Conservation (phyloP, 2,797 vertebrate genomes). For the Xerus rutilus region DNA sequence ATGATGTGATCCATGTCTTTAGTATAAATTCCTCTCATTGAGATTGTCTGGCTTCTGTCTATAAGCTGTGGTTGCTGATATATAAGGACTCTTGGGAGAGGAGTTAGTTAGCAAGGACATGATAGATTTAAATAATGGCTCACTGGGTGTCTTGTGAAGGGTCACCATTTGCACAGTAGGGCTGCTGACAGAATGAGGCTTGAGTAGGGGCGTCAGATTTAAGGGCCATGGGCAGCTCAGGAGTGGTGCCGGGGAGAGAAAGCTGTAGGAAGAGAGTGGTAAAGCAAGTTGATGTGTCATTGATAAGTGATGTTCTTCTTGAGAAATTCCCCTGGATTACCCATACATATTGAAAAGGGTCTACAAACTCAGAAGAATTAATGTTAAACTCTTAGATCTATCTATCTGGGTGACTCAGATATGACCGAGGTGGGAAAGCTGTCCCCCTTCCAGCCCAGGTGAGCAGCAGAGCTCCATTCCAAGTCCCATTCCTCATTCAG, state of each 20-base stretch:
- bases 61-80: background rate
- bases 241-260: background rate
- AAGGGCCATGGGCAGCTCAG: background rate
- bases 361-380: background rate
- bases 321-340: background rate
- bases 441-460: too few relatives aligned
- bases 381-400: background rate
- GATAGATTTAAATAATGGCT: background rate
- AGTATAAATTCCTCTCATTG: constrained; percentile 23
- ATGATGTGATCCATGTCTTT: background rate
- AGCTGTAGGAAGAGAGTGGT: background rate
- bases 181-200: background rate
- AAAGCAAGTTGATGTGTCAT: background rate
- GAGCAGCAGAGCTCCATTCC: background rate
- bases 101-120: background rate
- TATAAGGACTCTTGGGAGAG: background rate
- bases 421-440: background rate
- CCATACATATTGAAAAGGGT: background rate
- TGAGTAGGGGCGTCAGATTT: background rate
- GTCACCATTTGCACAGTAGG: background rate
- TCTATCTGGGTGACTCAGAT: background rate
- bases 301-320: constrained; percentile 24
- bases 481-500: background rate
- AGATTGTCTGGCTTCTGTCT: background rate
- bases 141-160: background rate